Percentiles rank a stretch among this genome's conserved stretches.
These are phyloP conservation scores for Drosophila repletoides DNA, from an alignment of 1,140 invertebrate species.

Conservation along the genomic window DNA sequence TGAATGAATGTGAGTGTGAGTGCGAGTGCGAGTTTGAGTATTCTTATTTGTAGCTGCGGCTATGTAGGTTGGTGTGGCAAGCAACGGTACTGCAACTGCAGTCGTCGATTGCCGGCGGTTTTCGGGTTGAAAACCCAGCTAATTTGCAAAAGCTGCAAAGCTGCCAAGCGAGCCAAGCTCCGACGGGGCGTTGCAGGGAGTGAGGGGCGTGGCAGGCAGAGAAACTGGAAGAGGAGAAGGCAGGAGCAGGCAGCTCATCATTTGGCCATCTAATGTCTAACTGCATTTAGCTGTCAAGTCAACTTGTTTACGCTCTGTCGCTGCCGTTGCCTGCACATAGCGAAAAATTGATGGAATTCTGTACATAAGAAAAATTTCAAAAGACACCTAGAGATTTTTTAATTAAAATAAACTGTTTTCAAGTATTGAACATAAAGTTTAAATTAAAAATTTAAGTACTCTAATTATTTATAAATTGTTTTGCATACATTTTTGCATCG, in stretches of 20 bases:
- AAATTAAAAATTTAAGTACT: no score
- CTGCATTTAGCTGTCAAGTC: conserved; percentile 68
- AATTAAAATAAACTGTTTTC: no score
- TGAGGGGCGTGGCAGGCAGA: no score
- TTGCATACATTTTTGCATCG: no score
- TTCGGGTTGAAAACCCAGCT: conserved; percentile 33
- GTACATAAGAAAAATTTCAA: no score
- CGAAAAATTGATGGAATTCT: no score
- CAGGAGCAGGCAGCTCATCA: conserved; percentile 58
- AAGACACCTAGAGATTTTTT: no score
- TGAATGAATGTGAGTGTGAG: conserved; percentile 3
- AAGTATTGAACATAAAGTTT: no score
- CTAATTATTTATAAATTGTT: no score
- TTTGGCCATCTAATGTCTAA: conserved; percentile 74
- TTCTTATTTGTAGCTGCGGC: conserved; percentile 27
- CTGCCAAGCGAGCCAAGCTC: conserved; percentile 28
- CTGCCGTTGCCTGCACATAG: neutral
- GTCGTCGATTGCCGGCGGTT: conserved; percentile 25
- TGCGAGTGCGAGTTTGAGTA: conserved; percentile 20
- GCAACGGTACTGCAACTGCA: conserved; percentile 59
- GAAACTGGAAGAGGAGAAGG: no score
- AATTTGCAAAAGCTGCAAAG: conserved; percentile 68
- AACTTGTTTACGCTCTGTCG: conserved; percentile 65
- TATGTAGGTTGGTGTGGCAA: conserved; percentile 77
- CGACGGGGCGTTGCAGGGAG: neutral